Conservation (phyloP, 2,113 vertebrate genomes). For the Echinops telfairi region DNA sequence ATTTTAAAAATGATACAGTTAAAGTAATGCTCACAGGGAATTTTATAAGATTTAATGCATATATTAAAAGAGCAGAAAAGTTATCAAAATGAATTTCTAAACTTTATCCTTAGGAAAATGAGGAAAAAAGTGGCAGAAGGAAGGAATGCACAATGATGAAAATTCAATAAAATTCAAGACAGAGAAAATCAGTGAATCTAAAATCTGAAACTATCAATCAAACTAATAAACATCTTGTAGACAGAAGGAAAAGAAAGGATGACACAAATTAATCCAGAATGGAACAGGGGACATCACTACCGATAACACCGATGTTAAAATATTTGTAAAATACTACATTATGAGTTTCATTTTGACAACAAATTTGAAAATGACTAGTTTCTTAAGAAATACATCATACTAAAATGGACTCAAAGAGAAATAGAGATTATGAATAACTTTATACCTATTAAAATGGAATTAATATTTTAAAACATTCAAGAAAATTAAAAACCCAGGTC, state of each 20-base stretch:
- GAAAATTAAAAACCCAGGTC: background rate
- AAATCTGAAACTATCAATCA: background rate
- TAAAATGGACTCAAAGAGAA: background rate
- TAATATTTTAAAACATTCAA: background rate
- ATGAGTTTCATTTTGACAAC: background rate
- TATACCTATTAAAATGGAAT: background rate
- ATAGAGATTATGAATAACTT: background rate
- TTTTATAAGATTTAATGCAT: background rate
- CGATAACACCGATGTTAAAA: background rate
- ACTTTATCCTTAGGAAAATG: background rate
- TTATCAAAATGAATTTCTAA: background rate
- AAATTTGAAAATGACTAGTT: background rate
- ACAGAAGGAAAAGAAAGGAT: background rate
- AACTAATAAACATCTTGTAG: background rate
- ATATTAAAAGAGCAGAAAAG: background rate
- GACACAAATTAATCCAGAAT: background rate
- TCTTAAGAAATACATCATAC: background rate
- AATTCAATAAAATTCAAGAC: background rate
- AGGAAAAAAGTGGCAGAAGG: background rate
- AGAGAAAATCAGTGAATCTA: background rate
- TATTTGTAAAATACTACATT: background rate
- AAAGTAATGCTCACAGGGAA: background rate
- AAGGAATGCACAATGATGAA: background rate
- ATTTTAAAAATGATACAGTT: background rate
- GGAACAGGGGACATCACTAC: background rate